Evolutionary conservation across 2,888 invertebrate genomes (phyloP).

Genomic region (Macrophya alboannulata): DNA sequence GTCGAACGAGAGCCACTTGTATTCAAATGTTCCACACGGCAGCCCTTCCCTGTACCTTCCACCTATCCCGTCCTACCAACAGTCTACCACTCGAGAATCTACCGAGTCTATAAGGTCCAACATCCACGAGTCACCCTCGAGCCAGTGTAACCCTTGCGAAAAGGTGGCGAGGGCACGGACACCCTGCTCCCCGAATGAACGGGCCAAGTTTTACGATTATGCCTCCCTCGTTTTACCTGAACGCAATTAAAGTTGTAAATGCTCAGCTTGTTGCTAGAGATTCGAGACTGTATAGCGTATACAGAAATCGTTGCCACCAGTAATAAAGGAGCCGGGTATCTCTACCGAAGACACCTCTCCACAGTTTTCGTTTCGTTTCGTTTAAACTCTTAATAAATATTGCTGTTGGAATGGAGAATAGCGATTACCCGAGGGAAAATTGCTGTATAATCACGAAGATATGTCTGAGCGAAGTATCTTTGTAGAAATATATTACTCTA

Average conservation of each 20-base stretch:
- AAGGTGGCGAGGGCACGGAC: slow-evolving; percentile 22
- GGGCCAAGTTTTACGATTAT: slow-evolving; percentile 67
- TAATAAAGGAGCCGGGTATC: slow-evolving; percentile 3
- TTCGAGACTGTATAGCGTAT: slow-evolving; percentile 2
- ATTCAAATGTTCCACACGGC: slow-evolving; percentile 64
- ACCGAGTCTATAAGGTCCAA: slow-evolving; percentile 41
- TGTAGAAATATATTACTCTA: not conserved
- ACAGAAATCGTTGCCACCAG: not conserved
- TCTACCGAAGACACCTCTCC: slow-evolving; percentile 1
- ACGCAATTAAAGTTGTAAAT: slow-evolving; percentile 68
- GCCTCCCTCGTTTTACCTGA: slow-evolving; percentile 57
- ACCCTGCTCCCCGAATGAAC: slow-evolving; percentile 51
- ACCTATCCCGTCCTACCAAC: slow-evolving; percentile 21
- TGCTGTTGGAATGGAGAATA: not conserved
- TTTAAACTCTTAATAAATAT: slow-evolving; percentile 19
- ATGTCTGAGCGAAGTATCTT: not conserved
- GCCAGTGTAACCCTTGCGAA: slow-evolving; percentile 36
- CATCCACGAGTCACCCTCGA: slow-evolving; percentile 52
- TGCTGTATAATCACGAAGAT: not conserved
- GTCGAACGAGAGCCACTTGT: slow-evolving; percentile 65
- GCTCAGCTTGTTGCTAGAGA: slow-evolving; percentile 60
- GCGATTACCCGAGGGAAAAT: not conserved
- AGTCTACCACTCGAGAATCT: slow-evolving; percentile 34
- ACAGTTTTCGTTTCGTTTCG: slow-evolving; percentile 20
- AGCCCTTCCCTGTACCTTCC: slow-evolving; percentile 56